Conservation (phyloP, 1,140 invertebrate species). For the Himalopsyche phryganea region DNA sequence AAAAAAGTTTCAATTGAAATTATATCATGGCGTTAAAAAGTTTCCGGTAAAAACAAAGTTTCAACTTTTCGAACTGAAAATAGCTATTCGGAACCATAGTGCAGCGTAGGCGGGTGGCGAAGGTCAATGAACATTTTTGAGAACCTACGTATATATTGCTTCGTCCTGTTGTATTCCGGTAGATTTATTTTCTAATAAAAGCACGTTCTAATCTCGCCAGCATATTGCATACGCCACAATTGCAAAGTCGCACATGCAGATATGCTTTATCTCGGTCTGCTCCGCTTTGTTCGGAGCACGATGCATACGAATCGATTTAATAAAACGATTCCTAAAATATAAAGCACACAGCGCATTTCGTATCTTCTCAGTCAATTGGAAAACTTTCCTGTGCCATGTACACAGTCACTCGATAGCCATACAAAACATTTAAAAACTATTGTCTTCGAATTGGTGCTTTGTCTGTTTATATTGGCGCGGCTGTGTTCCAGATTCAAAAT, state of each 20-base stretch:
- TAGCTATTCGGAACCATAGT: no score
- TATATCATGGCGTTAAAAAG: no score
- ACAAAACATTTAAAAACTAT: background rate
- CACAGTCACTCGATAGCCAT: background rate
- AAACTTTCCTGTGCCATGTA: conserved; percentile 3
- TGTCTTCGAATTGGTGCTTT: background rate
- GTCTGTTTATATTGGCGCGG: background rate
- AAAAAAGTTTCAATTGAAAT: no score
- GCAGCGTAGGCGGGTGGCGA: no score
- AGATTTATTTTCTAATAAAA: no score
- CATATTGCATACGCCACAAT: conserved; percentile 4
- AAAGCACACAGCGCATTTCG: conserved; percentile 1
- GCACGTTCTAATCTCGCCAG: background rate
- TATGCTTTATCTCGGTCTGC: conserved; percentile 13
- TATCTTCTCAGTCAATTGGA: conserved; percentile 15
- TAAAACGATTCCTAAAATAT: conserved; percentile 8
- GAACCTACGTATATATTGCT: no score
- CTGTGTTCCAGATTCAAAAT: background rate
- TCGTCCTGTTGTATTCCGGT: no score
- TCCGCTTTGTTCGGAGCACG: conserved; percentile 14
- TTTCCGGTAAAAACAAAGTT: no score
- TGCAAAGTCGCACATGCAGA: conserved; percentile 12
- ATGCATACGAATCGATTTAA: background rate
- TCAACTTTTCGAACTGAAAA: no score
- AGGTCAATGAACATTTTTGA: no score